Conservation (phyloP, 2,113 vertebrate species). For the Corythornis vintsioides region DNA sequence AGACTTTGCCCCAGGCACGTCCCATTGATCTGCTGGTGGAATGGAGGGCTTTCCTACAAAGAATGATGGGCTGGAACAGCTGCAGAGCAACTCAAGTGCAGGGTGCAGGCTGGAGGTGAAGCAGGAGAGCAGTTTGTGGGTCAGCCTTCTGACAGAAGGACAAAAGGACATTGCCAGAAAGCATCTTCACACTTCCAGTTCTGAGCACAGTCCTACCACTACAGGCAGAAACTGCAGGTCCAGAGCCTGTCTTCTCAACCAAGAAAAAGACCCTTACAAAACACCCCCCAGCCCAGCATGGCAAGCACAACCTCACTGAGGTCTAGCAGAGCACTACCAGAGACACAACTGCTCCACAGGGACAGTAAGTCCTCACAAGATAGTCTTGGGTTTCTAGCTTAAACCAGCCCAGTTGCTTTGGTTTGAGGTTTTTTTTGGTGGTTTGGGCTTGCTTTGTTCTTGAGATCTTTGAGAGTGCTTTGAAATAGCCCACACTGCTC, state of each 20-base stretch:
- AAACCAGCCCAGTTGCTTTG: background rate
- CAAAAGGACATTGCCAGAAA: background rate
- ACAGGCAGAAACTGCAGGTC: fast-evolving
- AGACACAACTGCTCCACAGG: background rate
- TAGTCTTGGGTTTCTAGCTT: background rate
- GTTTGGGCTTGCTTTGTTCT: background rate
- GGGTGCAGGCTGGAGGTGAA: background rate
- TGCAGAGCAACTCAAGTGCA: background rate
- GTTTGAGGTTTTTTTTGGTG: no score
- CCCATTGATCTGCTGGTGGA: background rate
- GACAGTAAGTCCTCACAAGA: background rate
- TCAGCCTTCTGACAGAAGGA: background rate
- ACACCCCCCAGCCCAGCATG: fast-evolving
- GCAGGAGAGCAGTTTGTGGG: background rate
- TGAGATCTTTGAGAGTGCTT: background rate
- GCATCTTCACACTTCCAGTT: background rate
- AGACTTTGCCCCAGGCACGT: background rate
- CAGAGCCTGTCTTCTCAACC: background rate
- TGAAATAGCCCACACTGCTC: background rate
- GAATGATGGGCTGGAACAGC: background rate
- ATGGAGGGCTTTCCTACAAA: background rate
- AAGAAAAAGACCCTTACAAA: background rate
- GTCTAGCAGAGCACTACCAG: background rate
- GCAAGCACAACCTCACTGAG: background rate
- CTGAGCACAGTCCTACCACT: background rate